Percentiles rank a stretch among this genome's conserved stretches.
Evolutionary conservation across 2,113 vertebrate species (phyloP).

Genomic region (Gasterosteus aculeatus): DNA sequence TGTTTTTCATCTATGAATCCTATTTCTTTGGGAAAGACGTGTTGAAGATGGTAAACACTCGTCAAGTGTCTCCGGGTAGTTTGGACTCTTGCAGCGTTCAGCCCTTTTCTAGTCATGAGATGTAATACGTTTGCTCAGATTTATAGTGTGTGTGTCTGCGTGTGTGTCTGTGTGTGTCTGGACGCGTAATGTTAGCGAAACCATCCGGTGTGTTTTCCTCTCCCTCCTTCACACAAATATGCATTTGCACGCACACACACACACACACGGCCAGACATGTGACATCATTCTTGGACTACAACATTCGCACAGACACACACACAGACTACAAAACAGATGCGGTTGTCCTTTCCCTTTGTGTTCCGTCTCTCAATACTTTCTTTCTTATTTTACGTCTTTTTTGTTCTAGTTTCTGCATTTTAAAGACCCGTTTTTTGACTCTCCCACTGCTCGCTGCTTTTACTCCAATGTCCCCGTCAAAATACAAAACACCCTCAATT

Average conservation of each 20-base stretch:
- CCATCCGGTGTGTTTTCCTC: slow-evolving; percentile 53
- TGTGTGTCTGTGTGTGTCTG: slow-evolving; percentile 42
- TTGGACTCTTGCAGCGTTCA: slow-evolving; percentile 59
- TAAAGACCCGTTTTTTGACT: slow-evolving; percentile 52
- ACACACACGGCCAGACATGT: slow-evolving; percentile 69
- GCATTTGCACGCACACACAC: slow-evolving; percentile 3
- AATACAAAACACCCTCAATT: slow-evolving; percentile 66
- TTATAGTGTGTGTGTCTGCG: slow-evolving; percentile 27
- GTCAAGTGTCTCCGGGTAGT: slow-evolving; percentile 46
- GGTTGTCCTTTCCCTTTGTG: slow-evolving; percentile 54
- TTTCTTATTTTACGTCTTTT: slow-evolving; percentile 57
- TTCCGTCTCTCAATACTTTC: slow-evolving; percentile 53
- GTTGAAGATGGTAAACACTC: slow-evolving; percentile 40
- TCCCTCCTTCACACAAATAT: slow-evolving; percentile 10
- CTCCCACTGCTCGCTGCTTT: slow-evolving; percentile 38
- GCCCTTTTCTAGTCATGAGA: slow-evolving; percentile 61
- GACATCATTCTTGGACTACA: slow-evolving; percentile 68
- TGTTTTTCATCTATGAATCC: slow-evolving; percentile 59
- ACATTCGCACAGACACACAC: slow-evolving; percentile 37
- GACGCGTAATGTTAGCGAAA: slow-evolving; percentile 62
- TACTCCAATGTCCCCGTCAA: slow-evolving; percentile 58
- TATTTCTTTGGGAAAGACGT: slow-evolving; percentile 57
- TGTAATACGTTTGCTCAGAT: slow-evolving; percentile 59
- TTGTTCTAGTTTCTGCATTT: slow-evolving; percentile 37
- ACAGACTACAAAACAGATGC: slow-evolving; percentile 60